Conservation (phyloP, 2,888 invertebrate genomes). For the Tinea trinotella region DNA sequence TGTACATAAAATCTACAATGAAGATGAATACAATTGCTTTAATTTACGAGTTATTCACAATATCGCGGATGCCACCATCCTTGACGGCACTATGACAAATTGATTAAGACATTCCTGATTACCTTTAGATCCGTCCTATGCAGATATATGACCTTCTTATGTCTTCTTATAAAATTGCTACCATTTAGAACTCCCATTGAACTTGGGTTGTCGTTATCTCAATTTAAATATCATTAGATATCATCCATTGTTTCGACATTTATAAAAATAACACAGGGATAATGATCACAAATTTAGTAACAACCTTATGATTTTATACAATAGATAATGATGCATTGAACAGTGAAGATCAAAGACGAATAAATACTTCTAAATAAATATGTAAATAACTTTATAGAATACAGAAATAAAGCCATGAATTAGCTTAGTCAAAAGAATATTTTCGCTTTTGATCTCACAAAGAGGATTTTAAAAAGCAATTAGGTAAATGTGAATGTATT, state of each 20-base stretch:
- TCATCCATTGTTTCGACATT: not conserved
- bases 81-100: not conserved
- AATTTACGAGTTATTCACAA: not conserved
- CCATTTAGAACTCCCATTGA: not conserved
- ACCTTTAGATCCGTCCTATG: not conserved
- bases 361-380: no score
- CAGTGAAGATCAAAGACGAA: no score
- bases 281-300: no score
- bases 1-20: no score
- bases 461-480: constrained; percentile 6
- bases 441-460: not conserved
- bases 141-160: not conserved
- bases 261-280: no score
- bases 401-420: no score
- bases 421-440: no score
- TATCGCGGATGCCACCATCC: not conserved
- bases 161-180: not conserved
- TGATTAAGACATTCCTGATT: not conserved
- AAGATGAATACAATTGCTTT: not conserved
- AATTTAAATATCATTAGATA: not conserved
- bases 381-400: no score
- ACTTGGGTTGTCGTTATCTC: not conserved
- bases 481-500: constrained; percentile 8
- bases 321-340: no score
- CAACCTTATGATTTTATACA: no score